These are phyloP conservation scores for Hemiprocne comata DNA, from an alignment of 2,113 vertebrate species.

Conservation along the genomic window DNA sequence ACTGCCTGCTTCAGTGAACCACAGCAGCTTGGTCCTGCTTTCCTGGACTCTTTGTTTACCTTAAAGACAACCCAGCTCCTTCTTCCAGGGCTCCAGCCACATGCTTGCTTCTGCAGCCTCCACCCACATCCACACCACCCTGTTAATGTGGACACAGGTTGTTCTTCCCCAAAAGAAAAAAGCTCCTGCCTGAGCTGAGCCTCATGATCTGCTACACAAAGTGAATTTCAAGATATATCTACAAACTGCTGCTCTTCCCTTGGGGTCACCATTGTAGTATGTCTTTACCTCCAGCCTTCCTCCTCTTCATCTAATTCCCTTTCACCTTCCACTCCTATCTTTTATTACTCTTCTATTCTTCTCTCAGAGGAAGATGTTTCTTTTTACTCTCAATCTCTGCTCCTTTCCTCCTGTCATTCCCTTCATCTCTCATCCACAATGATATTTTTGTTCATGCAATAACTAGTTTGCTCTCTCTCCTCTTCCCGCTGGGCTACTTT, in stretches of 20 bases:
- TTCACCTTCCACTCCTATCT: slow-evolving; percentile 21
- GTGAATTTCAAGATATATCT: background rate
- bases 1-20: background rate
- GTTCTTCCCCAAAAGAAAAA: background rate
- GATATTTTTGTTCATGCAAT: slow-evolving; percentile 34
- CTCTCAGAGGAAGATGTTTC: slow-evolving; percentile 18
- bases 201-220: background rate
- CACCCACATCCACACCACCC: background rate
- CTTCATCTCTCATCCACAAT: slow-evolving; percentile 25
- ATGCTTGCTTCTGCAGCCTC: background rate
- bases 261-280: slow-evolving; percentile 23
- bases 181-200: background rate
- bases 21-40: background rate
- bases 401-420: slow-evolving; percentile 36
- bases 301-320: slow-evolving; percentile 40
- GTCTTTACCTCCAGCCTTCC: slow-evolving; percentile 32
- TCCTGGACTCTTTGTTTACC: background rate
- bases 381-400: slow-evolving; percentile 14
- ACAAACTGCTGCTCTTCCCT: slow-evolving; percentile 15
- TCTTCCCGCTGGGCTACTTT: slow-evolving; percentile 47
- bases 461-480: slow-evolving; percentile 60
- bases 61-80: background rate
- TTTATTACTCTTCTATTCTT: slow-evolving; percentile 31
- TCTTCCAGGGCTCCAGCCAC: background rate
- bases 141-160: rapidly evolving